Base-by-base conservation (phyloP, 2,888 invertebrate species). In the Hyles lineata region DNA sequence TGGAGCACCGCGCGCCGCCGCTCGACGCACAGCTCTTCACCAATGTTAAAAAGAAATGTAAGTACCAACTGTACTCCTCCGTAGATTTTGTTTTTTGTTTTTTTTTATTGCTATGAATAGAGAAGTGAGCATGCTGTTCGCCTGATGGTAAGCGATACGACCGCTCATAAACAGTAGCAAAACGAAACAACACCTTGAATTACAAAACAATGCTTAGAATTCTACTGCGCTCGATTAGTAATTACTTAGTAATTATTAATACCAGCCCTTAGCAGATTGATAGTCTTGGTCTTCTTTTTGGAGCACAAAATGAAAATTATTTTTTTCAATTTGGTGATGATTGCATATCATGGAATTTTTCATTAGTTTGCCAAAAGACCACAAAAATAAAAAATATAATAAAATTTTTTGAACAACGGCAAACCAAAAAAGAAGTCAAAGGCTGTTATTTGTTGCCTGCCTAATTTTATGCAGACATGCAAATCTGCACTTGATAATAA, bases 31-130 rank as follows among this genome's bases (percentile, higher is more conserved):
- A 95, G 75, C 95, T 96, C 77, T 96, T 96, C 85, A 96, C 96
- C 80, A 96, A 95, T 83, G 96, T 96, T 81, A 97, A 97, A 95
- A 96, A 96, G 95, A 97, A 97, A 96, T 97, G 97, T 97, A 95
- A 96, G 97, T 96, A 43, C 8, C 21, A 71, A 60, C 25, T 70
- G 11, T 43, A 43, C 15, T 43, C 43, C 43, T 43, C 15, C 11
- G 35, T 43, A 2, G 15, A 2, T n/a, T n/a, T n/a, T n/a, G n/a
- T n/a, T n/a, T n/a, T n/a, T n/a, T n/a, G n/a, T n/a, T n/a, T n/a
- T n/a, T n/a, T n/a, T n/a, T n/a, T n/a, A n/a, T n/a, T n/a, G n/a
- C n/a, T n/a, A n/a, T n/a, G n/a, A n/a, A n/a, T n/a, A n/a, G n/a
- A n/a, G n/a, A n/a, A n/a, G n/a, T n/a, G n/a, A n/a, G n/a, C n/a